These are phyloP conservation scores for Polydrusus cervinus DNA, from an alignment of 2,888 invertebrate genomes.

Conservation along the genomic window DNA sequence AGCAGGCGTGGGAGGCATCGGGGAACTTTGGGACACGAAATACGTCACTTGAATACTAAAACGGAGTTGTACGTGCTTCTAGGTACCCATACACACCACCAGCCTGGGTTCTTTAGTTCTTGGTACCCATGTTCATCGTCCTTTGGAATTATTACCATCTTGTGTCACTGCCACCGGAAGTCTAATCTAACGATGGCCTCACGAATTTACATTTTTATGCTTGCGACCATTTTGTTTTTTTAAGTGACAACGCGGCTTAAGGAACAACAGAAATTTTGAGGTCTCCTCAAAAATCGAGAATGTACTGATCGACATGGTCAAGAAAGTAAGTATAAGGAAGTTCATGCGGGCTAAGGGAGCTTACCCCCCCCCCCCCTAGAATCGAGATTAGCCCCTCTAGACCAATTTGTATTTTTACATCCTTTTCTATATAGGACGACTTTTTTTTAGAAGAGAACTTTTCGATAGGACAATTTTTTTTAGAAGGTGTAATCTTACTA, in stretches of 20 bases:
- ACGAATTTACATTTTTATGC: slow-evolving; percentile 57
- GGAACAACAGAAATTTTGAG: background rate
- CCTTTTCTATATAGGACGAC: too few species aligned
- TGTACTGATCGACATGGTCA: too few species aligned
- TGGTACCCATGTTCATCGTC: slow-evolving; percentile 61
- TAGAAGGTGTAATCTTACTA: too few species aligned
- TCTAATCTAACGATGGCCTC: slow-evolving; percentile 54
- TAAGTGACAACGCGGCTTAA: background rate
- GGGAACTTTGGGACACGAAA: slow-evolving; percentile 62
- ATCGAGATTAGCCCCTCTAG: too few species aligned
- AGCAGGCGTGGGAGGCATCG: slow-evolving; percentile 58
- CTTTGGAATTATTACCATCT: slow-evolving; percentile 53
- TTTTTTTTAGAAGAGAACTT: too few species aligned
- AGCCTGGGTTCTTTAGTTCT: slow-evolving; percentile 62
- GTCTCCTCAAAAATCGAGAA: too few species aligned
- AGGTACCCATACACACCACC: slow-evolving; percentile 56
- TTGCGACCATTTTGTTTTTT: slow-evolving; percentile 43
- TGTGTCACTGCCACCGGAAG: slow-evolving; percentile 63
- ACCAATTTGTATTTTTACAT: too few species aligned
- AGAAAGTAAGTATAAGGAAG: too few species aligned
- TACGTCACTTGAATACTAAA: slow-evolving; percentile 67
- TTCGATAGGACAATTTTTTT: too few species aligned
- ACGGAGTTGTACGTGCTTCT: slow-evolving; percentile 49
- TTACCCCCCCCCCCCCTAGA: too few species aligned
- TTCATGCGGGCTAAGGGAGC: too few species aligned